Conservation (phyloP, 2,113 vertebrate species). For the Turnix velox region DNA sequence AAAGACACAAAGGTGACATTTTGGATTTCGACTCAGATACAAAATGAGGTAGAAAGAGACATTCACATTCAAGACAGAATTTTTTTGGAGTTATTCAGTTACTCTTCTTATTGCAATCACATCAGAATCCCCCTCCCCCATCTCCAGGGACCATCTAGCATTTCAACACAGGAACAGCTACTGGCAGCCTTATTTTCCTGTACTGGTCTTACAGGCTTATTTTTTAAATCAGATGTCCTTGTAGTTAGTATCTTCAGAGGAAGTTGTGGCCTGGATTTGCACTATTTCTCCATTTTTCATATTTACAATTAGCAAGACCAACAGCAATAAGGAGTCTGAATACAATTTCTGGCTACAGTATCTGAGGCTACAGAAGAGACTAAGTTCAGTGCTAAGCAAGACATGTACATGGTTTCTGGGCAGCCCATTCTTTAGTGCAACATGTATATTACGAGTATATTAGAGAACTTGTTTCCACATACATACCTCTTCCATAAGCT, state of each 20-base stretch:
- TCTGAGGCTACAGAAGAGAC: background rate
- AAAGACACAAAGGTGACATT: background rate
- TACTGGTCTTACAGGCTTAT: background rate
- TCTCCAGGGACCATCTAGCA: background rate
- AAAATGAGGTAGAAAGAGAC: background rate
- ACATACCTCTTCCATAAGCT: background rate
- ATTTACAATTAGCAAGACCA: background rate
- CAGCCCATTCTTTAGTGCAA: background rate
- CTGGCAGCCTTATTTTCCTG: background rate
- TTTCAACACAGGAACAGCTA: background rate
- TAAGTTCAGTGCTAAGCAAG: background rate
- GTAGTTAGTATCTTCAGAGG: conserved; percentile 26
- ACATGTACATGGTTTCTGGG: background rate
- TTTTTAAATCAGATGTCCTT: background rate
- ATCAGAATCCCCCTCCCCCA: background rate
- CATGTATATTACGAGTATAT: background rate
- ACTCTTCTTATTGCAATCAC: background rate
- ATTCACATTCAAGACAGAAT: background rate
- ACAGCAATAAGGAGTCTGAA: background rate
- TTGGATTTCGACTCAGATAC: background rate
- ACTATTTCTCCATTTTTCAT: background rate
- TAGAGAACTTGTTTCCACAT: background rate
- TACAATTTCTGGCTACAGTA: background rate
- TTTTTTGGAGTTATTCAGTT: background rate
- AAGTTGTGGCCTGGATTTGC: background rate